These are phyloP conservation scores for Rhinopomastus cyanomelas DNA, from an alignment of 2,113 vertebrate genomes.

Conservation along the genomic window DNA sequence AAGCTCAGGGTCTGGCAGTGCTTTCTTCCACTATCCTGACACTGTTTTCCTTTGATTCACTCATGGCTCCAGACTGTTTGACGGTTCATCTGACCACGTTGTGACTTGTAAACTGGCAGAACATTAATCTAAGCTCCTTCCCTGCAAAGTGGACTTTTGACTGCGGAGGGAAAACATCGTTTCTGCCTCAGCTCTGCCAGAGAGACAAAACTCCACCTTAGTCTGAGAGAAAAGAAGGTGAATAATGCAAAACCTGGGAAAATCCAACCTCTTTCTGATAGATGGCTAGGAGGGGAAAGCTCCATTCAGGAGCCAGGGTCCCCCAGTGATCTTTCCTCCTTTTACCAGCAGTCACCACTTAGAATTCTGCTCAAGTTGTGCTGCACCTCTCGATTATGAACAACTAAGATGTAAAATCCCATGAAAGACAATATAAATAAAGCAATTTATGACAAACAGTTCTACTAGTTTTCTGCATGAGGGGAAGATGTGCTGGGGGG, in stretches of 20 bases:
- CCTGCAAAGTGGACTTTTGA: background rate
- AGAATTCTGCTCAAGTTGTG: background rate
- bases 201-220: background rate
- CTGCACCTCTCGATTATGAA: background rate
- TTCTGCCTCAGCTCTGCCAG: background rate
- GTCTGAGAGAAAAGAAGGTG: background rate
- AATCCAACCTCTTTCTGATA: background rate
- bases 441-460: background rate
- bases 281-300: background rate
- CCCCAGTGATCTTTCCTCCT: background rate
- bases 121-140: background rate
- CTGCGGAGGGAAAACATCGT: background rate
- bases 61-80: background rate
- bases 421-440: background rate
- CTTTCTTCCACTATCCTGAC: background rate
- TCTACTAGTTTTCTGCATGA: background rate
- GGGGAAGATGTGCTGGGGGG: background rate
- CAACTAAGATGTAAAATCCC: background rate
- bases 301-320: background rate
- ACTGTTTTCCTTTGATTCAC: background rate
- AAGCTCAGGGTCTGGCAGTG: background rate
- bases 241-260: fast-evolving
- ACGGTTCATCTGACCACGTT: background rate
- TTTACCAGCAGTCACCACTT: background rate
- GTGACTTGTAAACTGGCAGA: background rate